A percentile compares a stretch with the other conserved stretches of the same genome.
Evolutionary conservation across 2,113 vertebrate genomes (phyloP).

Genomic region (Caranx ignobilis): DNA sequence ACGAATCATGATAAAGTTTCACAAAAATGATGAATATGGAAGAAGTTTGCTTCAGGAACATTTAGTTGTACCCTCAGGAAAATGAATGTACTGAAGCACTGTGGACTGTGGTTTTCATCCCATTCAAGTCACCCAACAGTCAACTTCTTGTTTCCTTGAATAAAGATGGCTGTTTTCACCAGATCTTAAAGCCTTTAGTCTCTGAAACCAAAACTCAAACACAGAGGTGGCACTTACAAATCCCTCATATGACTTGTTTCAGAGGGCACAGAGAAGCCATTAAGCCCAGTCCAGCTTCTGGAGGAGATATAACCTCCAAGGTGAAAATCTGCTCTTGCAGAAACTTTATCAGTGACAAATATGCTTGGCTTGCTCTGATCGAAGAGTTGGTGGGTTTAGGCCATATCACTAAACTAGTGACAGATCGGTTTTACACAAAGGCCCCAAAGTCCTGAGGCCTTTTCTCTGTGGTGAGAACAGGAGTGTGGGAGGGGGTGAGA

Average conservation of each 20-base stretch:
- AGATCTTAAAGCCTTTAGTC: not conserved
- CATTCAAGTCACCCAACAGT: not conserved
- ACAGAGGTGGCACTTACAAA: not conserved
- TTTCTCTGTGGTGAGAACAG: conserved; percentile 58
- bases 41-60: no score
- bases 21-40: no score
- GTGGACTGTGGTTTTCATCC: not conserved
- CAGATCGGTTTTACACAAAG: conserved; percentile 64
- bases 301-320: not conserved
- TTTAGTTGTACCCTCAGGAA: no score
- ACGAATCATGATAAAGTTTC: no score
- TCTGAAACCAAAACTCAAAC: not conserved
- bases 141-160: not conserved
- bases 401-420: conserved; percentile 49
- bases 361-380: conserved; percentile 15
- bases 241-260: not conserved
- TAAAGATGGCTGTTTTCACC: not conserved
- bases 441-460: conserved; percentile 27
- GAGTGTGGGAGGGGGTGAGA: conserved; percentile 50
- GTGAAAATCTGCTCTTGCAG: conserved; percentile 18
- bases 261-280: not conserved
- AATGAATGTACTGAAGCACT: not conserved
- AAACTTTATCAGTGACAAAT: conserved; percentile 41
- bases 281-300: not conserved
- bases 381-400: conserved; percentile 30